Conservation (phyloP, 64 coral and sea anemone genomes). For the Anthopleura sola region DNA sequence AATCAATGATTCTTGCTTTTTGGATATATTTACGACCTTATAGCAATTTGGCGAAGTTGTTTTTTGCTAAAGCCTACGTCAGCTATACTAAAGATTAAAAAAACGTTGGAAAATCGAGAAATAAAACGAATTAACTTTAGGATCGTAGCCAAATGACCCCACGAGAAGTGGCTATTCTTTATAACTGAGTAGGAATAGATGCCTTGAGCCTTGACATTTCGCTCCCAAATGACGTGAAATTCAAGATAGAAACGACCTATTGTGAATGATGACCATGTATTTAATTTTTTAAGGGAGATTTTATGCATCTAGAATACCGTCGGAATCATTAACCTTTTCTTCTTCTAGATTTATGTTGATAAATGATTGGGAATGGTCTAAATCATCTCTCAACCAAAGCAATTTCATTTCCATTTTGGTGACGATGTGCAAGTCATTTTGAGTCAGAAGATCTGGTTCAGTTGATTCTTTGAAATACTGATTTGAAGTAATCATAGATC, state of each 20-base stretch:
- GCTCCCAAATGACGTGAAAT: neutral
- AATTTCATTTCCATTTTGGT: neutral
- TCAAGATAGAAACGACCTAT: neutral
- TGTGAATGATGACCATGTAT: neutral
- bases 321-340: neutral
- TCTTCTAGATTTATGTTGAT: neutral
- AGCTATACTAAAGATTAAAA: neutral
- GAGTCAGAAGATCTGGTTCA: neutral
- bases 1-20: neutral
- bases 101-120: neutral
- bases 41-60: neutral
- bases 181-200: neutral
- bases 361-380: neutral
- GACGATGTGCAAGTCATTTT: neutral
- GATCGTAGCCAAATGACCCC: neutral
- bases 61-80: neutral
- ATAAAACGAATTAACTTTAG: neutral
- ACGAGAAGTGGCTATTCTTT: neutral
- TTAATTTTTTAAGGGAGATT: neutral
- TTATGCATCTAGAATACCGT: neutral
- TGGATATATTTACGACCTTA: neutral
- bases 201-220: neutral
- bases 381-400: neutral
- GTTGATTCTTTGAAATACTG: conserved; percentile 8
- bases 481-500: conserved; percentile 7